Evolutionary conservation across 2,888 invertebrate genomes (phyloP), one percentile per base, ranked within the genome.

Genomic region (Drosophila lutescens): DNA sequence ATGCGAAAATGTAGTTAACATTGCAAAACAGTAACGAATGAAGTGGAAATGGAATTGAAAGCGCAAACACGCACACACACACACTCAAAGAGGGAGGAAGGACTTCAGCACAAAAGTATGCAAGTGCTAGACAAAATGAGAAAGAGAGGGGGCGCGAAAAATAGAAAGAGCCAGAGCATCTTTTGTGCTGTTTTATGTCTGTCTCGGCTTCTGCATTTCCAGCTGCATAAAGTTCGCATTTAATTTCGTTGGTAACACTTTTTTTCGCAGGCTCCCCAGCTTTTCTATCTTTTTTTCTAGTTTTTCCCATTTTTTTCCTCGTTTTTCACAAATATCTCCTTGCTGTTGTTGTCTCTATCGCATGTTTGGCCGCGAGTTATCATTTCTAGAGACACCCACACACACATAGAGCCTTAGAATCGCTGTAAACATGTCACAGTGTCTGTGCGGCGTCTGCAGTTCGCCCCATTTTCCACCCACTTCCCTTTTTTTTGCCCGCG

Each of bases 151-250:
- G 40, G 38, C 23, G 9, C 38, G 2, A 30, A 2, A 20, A 58
- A 17, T 38, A 58, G 57, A 20, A 58, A 53, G 58, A 41, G 38
- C 30, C 23, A 30, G n/a, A 32, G 51, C 54, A 51, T 71, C 50
- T 47, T 56, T 66, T 66, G 46, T 66, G 54, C 54, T 62, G 63
- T 53, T 63, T 46, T 63, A 47, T 62, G 66, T 70, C 56, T 61
- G 61, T 69, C 51, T 54, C 12, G 50, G 44, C 58, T 38, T 50
- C 47, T 81, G 77, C 82, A 86, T 82, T 86, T 82, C 69, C 78
- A 77, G 71, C 82, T 82, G 85, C 87, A 87, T 82, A 85, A 82
- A 87, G 80, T 75, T 87, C 80, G 69, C 82, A 86, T 85, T 85
- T 85, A 85, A 86, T 85, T 86, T 86, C 59, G 87, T 84, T 80